phyloP scores from a whole-genome alignment of 2,113 vertebrate genomes.

The Capreolus pygargus region DNA sequence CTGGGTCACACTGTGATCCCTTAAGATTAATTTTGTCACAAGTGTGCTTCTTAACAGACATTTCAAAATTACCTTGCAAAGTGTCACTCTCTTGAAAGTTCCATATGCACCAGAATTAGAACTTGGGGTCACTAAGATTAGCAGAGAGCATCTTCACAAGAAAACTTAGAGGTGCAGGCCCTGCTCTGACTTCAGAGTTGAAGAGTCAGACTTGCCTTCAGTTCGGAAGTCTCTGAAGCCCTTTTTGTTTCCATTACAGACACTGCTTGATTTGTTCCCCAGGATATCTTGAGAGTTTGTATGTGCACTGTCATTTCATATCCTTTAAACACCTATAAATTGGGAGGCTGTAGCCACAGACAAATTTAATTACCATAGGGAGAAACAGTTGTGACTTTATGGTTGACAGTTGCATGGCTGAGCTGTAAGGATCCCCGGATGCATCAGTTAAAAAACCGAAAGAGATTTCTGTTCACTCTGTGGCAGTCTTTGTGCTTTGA shows the following conservation, averaged over 20 bases:
- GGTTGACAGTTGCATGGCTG: background rate
- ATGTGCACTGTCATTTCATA: background rate
- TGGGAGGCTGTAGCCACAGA: background rate
- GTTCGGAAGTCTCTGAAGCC: background rate
- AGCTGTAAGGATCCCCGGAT: background rate
- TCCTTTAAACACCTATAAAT: background rate
- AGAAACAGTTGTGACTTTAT: background rate
- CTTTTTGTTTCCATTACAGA: background rate
- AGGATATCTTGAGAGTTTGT: background rate
- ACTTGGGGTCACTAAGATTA: background rate
- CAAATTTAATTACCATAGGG: background rate
- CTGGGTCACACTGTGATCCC: background rate
- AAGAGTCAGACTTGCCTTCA: background rate
- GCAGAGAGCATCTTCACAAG: background rate
- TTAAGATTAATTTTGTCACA: background rate
- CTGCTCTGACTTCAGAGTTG: background rate
- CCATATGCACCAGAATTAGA: background rate
- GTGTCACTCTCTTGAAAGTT: background rate
- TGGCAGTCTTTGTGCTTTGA: background rate
- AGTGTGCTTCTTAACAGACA: constrained; percentile 14
- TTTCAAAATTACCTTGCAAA: background rate
- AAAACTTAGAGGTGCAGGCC: background rate
- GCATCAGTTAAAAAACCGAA: background rate
- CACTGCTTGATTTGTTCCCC: background rate
- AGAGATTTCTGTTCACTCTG: background rate